Percentiles rank a stretch among this genome's conserved stretches.
phyloP scores from a whole-genome alignment of 2,113 vertebrate species.

The Campylorhamphus procurvoides region DNA sequence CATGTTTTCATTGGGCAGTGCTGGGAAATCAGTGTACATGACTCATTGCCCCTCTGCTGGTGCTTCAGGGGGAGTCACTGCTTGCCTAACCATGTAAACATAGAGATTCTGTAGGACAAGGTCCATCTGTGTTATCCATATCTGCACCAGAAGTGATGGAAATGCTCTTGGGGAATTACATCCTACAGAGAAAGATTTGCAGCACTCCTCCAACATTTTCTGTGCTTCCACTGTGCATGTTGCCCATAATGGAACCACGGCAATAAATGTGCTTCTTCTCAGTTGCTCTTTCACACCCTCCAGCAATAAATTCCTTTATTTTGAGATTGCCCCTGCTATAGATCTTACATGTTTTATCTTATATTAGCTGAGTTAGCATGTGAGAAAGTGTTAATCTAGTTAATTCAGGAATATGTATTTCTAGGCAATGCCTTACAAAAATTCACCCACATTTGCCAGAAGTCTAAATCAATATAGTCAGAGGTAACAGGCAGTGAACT shows the following conservation, averaged over 20 bases:
- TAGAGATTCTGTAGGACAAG: rapidly evolving
- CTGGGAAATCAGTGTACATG: rapidly evolving
- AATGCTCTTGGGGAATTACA: not conserved
- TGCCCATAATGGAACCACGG: not conserved
- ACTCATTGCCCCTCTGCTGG: not conserved
- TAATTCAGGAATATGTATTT: slow-evolving; percentile 1
- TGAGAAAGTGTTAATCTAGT: not conserved
- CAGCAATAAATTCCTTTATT: not conserved
- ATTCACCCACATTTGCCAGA: not conserved
- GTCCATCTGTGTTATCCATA: not conserved
- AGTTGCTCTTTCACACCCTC: not conserved
- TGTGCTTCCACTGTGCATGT: not conserved
- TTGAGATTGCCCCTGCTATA: not conserved
- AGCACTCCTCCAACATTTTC: not conserved
- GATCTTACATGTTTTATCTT: not conserved
- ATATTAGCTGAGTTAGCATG: not conserved
- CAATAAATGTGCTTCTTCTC: not conserved
- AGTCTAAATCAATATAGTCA: not conserved
- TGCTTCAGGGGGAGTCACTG: not conserved
- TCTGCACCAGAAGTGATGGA: not conserved
- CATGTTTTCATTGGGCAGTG: rapidly evolving
- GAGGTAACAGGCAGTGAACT: not conserved
- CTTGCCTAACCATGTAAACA: not conserved
- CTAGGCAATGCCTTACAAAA: not conserved
- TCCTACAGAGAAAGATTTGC: not conserved